Percentiles rank a stretch among this genome's conserved stretches.
phyloP scores from a whole-genome alignment of 1,140 invertebrate genomes.

The Reticulitermes speratus region DNA sequence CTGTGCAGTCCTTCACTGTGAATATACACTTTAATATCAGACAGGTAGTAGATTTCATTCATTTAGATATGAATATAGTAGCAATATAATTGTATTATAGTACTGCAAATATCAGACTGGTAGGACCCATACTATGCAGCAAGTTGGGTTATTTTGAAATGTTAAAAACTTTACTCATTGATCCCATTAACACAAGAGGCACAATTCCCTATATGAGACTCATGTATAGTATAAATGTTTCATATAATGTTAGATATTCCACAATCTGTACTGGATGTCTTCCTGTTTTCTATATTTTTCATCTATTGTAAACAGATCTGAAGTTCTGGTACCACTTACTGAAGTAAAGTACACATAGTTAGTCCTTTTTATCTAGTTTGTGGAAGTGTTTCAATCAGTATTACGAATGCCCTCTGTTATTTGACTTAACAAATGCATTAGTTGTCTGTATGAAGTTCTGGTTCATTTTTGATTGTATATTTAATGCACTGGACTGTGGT shows the following conservation, averaged over 20 bases:
- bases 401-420: neutral
- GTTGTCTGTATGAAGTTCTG: neutral
- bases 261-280: conserved; percentile 23
- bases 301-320: neutral
- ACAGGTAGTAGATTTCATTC: neutral
- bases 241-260: neutral
- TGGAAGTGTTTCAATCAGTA: neutral
- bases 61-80: conserved; percentile 1
- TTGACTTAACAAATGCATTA: no score
- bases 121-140: conserved; percentile 2
- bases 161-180: conserved; percentile 27
- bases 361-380: conserved; percentile 11
- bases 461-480: no score
- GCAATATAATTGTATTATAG: conserved; percentile 2
- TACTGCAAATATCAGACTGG: conserved; percentile 21
- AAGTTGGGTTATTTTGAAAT: conserved; percentile 21
- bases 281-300: neutral
- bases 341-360: neutral
- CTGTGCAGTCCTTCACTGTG: conserved; percentile 7
- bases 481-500: neutral
- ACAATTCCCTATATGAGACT: conserved; percentile 32
- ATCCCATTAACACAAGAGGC: conserved; percentile 33
- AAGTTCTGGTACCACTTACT: neutral
- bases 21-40: neutral
- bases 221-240: neutral